Conservation (phyloP, 2,113 vertebrate genomes). For the Percopsis transmontana region DNA sequence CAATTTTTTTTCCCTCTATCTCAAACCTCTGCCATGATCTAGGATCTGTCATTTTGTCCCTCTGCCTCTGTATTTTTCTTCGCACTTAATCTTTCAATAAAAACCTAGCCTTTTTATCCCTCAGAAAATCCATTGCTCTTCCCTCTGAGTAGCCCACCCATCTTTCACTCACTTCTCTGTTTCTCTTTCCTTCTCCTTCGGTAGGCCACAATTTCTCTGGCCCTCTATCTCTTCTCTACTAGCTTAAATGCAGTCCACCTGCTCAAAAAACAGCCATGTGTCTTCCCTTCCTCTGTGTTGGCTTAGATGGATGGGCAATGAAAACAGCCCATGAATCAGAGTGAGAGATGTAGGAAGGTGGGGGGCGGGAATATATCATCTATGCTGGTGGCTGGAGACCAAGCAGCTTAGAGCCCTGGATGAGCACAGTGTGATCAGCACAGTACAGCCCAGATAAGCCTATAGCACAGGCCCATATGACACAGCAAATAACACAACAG, state of each 20-base stretch:
- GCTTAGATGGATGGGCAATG: constrained; percentile 69
- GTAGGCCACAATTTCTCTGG: constrained; percentile 49
- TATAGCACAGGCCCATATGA: constrained; percentile 58
- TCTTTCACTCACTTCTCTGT: constrained; percentile 15
- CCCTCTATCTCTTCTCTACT: constrained; percentile 51
- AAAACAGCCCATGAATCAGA: constrained; percentile 76
- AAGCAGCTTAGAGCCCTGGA: constrained; percentile 70
- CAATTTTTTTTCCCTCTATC: background rate
- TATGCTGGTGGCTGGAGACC: constrained; percentile 70
- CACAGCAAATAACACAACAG: constrained; percentile 57
- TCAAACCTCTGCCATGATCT: constrained; percentile 22
- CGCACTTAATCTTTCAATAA: constrained; percentile 49
- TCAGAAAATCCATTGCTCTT: constrained; percentile 53
- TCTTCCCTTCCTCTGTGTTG: constrained; percentile 62
- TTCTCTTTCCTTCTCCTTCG: constrained; percentile 6
- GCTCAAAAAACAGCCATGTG: constrained; percentile 61
- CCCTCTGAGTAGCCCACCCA: constrained; percentile 35
- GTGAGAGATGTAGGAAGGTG: constrained; percentile 69
- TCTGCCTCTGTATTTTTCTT: constrained; percentile 29
- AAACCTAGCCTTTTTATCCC: constrained; percentile 51
- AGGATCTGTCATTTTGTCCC: constrained; percentile 43
- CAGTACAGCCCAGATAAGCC: constrained; percentile 70
- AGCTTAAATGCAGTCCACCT: constrained; percentile 56
- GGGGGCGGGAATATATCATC: constrained; percentile 71
- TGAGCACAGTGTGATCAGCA: constrained; percentile 70